Percentiles rank a stretch among this genome's conserved stretches.
Conservation (phyloP, 2,797 vertebrate species). For the Chelonia mydas region DNA sequence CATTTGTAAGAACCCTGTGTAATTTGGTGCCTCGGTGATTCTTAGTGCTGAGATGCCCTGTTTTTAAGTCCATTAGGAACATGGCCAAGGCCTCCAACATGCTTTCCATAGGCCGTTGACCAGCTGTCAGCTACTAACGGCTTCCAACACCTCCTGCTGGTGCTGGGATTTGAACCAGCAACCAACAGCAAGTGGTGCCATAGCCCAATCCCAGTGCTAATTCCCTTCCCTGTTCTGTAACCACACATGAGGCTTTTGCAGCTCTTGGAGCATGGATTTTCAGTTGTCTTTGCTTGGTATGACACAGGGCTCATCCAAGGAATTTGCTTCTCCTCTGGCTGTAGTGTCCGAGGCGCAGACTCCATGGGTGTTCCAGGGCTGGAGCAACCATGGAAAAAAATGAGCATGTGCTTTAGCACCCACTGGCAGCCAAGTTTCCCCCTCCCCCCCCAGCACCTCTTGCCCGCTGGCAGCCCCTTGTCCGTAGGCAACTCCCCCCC, state of each 20-base stretch:
- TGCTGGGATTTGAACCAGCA: neutral
- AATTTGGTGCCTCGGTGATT: neutral
- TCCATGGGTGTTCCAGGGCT: no score
- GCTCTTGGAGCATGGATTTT: neutral
- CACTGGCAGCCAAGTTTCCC: no score
- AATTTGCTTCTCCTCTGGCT: neutral
- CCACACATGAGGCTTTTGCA: neutral
- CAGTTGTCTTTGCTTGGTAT: neutral
- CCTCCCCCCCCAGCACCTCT: no score
- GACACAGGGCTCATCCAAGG: neutral
- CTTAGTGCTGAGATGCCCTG: neutral
- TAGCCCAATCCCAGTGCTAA: neutral
- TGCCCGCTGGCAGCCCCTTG: neutral
- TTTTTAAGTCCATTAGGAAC: neutral
- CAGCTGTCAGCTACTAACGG: neutral
- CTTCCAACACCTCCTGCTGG: neutral
- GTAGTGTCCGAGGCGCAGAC: neutral
- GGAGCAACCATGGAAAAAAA: no score
- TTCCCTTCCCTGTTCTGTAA: neutral
- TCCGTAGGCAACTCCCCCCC: no score
- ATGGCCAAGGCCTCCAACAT: neutral
- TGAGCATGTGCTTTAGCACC: no score
- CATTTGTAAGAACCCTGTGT: neutral
- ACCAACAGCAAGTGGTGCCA: accelerated
- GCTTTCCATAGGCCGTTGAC: neutral